Conservation (phyloP, 2,113 vertebrate species). For the Girardinichthys multiradiatus region DNA sequence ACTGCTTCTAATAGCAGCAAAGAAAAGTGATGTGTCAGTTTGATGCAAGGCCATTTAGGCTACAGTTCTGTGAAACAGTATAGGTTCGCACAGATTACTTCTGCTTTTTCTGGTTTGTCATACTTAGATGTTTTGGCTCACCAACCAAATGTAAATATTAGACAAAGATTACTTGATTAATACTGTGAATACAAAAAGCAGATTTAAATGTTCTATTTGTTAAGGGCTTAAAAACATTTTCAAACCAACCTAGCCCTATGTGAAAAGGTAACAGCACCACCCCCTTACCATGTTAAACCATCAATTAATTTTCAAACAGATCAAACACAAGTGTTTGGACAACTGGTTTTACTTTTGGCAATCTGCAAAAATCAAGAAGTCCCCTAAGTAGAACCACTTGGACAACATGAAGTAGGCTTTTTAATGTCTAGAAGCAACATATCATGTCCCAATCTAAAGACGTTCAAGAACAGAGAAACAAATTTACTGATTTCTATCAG, state of each 20-base stretch:
- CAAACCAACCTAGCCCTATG: not conserved
- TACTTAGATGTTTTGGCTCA: not conserved
- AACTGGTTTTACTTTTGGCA: not conserved
- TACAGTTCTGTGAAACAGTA: not conserved
- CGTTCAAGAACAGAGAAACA: no score
- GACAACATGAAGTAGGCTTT: not conserved
- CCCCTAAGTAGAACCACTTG: not conserved
- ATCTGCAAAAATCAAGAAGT: not conserved
- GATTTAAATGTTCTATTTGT: not conserved
- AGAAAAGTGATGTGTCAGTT: not conserved
- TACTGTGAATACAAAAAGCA: no score
- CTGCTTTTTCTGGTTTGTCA: not conserved
- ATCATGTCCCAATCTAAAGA: no score
- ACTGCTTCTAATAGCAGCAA: not conserved
- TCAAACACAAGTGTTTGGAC: no score
- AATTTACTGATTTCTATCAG: no score
- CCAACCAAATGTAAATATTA: not conserved
- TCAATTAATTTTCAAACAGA: not conserved
- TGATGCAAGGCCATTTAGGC: not conserved
- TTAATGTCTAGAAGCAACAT: not conserved
- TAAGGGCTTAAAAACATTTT: no score
- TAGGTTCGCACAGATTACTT: not conserved
- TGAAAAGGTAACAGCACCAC: no score
- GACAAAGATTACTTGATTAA: not conserved
- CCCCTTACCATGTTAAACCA: not conserved